Percentiles rank a stretch among this genome's conserved stretches.
Conservation (phyloP, 2,113 vertebrate species). For the Gavialis gangeticus region DNA sequence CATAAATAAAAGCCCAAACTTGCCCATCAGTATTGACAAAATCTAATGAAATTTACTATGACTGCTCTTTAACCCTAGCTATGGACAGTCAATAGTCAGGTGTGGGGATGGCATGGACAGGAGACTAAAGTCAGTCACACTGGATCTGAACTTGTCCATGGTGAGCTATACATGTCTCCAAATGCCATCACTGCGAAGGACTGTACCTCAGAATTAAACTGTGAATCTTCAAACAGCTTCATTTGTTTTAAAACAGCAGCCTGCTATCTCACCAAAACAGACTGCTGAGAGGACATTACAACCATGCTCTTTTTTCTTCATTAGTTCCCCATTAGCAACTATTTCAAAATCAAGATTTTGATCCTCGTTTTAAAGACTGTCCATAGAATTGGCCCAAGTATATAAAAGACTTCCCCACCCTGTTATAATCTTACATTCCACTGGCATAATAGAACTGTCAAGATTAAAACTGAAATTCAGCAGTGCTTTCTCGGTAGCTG, state of each 20-base stretch:
- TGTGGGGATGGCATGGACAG: background rate
- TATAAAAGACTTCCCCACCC: background rate
- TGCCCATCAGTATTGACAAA: slow-evolving; percentile 9
- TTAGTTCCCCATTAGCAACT: background rate
- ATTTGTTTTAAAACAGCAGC: background rate
- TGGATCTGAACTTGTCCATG: background rate
- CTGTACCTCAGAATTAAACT: background rate
- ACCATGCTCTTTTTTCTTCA: background rate
- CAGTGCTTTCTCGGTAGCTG: background rate
- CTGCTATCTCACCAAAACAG: background rate
- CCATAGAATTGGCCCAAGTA: background rate
- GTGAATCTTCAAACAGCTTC: background rate
- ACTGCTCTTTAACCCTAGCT: background rate
- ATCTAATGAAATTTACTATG: background rate
- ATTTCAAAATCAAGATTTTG: background rate
- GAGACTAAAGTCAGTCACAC: background rate
- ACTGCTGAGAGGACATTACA: background rate
- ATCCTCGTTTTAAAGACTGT: background rate
- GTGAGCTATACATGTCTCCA: background rate
- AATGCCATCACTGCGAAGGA: background rate
- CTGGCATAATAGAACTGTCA: background rate
- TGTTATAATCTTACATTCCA: background rate
- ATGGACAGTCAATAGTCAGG: background rate
- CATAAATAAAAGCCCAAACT: background rate
- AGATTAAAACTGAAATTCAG: background rate